Percentiles rank a stretch among this genome's conserved stretches.
phyloP scores from a whole-genome alignment of 2,888 invertebrate species.

The Aspidapion aeneum region DNA sequence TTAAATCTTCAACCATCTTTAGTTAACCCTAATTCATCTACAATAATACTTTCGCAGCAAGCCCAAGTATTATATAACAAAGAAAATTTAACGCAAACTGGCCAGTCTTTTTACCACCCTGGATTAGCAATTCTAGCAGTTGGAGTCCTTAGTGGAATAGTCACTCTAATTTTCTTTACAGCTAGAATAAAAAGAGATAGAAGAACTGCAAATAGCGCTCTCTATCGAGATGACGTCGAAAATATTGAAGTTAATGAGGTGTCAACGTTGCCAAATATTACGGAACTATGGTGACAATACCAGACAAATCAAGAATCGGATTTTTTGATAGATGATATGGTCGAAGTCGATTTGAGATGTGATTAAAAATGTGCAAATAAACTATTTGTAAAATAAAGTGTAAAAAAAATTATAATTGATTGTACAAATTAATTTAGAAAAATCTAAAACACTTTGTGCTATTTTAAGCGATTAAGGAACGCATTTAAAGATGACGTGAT shows the following conservation, averaged over 20 bases:
- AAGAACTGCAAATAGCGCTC: conserved; percentile 29
- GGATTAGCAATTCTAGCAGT: conserved; percentile 56
- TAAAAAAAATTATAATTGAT: too few relatives aligned
- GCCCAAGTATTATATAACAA: too few relatives aligned
- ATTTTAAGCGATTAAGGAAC: too few relatives aligned
- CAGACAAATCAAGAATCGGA: neutral
- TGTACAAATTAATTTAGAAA: too few relatives aligned
- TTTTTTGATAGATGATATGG: conserved; percentile 11
- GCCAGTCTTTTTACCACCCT: conserved; percentile 55
- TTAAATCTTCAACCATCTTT: too few relatives aligned
- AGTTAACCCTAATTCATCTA: too few relatives aligned
- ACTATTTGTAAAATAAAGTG: too few relatives aligned
- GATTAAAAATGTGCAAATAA: neutral
- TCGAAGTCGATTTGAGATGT: neutral
- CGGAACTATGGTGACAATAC: conserved; percentile 68
- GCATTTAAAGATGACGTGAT: too few relatives aligned
- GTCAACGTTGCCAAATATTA: conserved; percentile 53
- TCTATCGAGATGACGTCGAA: conserved; percentile 40
- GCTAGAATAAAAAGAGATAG: conserved; percentile 42
- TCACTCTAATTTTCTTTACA: conserved; percentile 51
- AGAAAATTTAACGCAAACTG: conserved; percentile 13
- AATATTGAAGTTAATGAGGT: conserved; percentile 56
- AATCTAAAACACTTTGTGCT: too few relatives aligned
- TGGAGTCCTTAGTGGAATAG: conserved; percentile 54
- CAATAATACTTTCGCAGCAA: too few relatives aligned